Percentiles rank a stretch among this genome's conserved stretches.
phyloP scores from a whole-genome alignment of 2,888 invertebrate genomes.

The Ptychoptera contaminata region DNA sequence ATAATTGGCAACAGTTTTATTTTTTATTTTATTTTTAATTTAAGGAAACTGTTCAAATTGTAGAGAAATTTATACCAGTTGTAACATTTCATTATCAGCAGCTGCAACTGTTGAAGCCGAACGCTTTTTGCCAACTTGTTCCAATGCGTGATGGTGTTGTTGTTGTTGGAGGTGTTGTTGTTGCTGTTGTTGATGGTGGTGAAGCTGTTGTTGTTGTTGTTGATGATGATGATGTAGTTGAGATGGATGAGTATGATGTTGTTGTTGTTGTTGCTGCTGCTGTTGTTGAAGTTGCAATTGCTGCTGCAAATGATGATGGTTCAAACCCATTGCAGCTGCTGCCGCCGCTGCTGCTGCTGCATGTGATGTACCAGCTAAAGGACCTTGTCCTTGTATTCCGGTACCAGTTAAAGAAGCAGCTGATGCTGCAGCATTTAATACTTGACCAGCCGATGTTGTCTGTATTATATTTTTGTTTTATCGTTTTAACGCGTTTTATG shows the following conservation, averaged over 20 bases:
- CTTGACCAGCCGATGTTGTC: conserved; percentile 15
- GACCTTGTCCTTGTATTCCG: conserved; percentile 1
- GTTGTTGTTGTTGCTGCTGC: too few relatives aligned
- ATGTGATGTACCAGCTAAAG: conserved; percentile 26
- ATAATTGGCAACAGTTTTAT: too few relatives aligned
- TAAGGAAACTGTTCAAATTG: conserved; percentile 11
- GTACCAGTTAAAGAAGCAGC: conserved; percentile 24
- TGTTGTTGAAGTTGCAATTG: too few relatives aligned
- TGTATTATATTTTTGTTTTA: conserved; percentile 11
- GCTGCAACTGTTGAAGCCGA: conserved; percentile 26
- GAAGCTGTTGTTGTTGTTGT: conserved; percentile 36
- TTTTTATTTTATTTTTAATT: too few relatives aligned
- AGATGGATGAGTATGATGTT: too few relatives aligned
- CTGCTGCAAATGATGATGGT: too few relatives aligned
- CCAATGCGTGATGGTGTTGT: conserved; percentile 42
- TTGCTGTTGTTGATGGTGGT: conserved; percentile 30
- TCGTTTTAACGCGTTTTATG: conserved; percentile 2
- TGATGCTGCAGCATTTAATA: conserved; percentile 10
- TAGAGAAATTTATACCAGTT: conserved; percentile 56
- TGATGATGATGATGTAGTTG: conserved; percentile 3
- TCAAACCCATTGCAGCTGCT: too few relatives aligned
- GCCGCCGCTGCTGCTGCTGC: conserved; percentile 13
- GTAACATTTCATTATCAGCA: conserved; percentile 72
- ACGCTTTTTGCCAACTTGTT: conserved; percentile 84
- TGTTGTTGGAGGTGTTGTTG: too few relatives aligned